Conservation (phyloP, 1,140 invertebrate species). For the Calosoma granatense region DNA sequence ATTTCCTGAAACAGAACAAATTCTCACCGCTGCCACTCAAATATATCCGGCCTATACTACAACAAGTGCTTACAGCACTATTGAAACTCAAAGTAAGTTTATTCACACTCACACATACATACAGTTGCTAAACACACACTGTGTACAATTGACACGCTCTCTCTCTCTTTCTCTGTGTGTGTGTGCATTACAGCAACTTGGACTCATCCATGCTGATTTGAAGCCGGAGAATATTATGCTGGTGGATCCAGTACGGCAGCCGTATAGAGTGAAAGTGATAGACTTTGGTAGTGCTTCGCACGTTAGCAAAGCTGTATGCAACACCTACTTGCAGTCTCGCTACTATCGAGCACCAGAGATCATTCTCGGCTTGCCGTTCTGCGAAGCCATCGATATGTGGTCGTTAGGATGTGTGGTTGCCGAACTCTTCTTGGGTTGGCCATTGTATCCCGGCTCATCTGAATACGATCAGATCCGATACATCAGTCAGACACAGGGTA, state of each 20-base stretch:
- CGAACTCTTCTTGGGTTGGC: slow-evolving; percentile 98
- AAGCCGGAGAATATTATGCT: slow-evolving; percentile 99
- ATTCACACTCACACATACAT: too few relatives aligned
- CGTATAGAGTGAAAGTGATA: slow-evolving; percentile 96
- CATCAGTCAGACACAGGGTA: slow-evolving; percentile 72
- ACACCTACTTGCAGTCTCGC: slow-evolving; percentile 97
- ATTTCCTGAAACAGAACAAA: slow-evolving; percentile 99
- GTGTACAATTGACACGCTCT: slow-evolving; percentile 2
- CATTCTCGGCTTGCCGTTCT: slow-evolving; percentile 94
- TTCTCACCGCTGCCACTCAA: slow-evolving; percentile 96
- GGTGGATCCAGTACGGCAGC: slow-evolving; percentile 93
- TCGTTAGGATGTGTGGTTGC: slow-evolving; percentile 98
- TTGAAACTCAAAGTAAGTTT: slow-evolving; percentile 83
- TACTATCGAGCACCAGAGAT: slow-evolving; percentile 99
- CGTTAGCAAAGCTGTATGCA: slow-evolving; percentile 98
- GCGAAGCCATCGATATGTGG: slow-evolving; percentile 99
- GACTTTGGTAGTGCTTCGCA: slow-evolving; percentile 99
- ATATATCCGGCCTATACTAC: slow-evolving; percentile 96
- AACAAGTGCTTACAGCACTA: slow-evolving; percentile 96
- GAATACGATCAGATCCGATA: slow-evolving; percentile 98
- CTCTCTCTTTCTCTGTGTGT: background rate
- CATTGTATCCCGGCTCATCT: slow-evolving; percentile 96
- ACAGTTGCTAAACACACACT: too few relatives aligned
- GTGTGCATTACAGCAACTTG: slow-evolving; percentile 68
- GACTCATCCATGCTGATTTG: slow-evolving; percentile 97